These are phyloP conservation scores for Malacoraja senta DNA, from an alignment of 2,797 vertebrate genomes.

Conservation along the genomic window DNA sequence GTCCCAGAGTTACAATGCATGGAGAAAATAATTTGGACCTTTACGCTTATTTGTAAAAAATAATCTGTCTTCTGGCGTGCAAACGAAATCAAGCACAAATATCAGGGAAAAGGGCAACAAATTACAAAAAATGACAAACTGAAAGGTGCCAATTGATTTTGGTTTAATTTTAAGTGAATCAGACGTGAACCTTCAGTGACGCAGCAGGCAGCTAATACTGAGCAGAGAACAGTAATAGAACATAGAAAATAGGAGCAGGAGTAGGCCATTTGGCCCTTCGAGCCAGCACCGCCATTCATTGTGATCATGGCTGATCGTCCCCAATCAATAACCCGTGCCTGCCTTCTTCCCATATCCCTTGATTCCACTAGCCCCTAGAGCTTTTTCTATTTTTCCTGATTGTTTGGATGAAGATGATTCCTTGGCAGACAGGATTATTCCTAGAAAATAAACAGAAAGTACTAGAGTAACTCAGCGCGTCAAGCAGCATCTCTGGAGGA, in stretches of 20 bases:
- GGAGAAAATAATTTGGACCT: background rate
- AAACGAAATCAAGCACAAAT: background rate
- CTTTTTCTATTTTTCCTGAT: background rate
- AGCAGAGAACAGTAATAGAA: background rate
- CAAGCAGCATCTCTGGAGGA: too few species aligned
- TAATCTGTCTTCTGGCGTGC: background rate
- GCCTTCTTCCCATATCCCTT: too few species aligned
- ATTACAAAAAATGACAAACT: background rate
- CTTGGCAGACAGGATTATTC: background rate
- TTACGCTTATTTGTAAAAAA: background rate
- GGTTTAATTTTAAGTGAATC: background rate
- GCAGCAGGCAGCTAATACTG: background rate
- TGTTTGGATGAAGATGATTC: background rate
- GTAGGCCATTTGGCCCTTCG: too few species aligned
- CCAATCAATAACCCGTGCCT: too few species aligned
- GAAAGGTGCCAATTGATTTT: background rate
- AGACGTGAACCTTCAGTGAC: background rate
- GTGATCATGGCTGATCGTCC: too few species aligned
- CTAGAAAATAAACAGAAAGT: too few species aligned
- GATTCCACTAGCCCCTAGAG: too few species aligned
- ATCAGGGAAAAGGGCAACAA: constrained; percentile 1
- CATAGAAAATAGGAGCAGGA: too few species aligned
- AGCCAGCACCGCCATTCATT: too few species aligned
- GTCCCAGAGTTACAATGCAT: background rate
- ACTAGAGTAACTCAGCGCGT: too few species aligned